Percentiles rank a stretch among this genome's conserved stretches.
phyloP scores from a whole-genome alignment of 2,888 invertebrate genomes.

The Bugulina stolonifera region DNA sequence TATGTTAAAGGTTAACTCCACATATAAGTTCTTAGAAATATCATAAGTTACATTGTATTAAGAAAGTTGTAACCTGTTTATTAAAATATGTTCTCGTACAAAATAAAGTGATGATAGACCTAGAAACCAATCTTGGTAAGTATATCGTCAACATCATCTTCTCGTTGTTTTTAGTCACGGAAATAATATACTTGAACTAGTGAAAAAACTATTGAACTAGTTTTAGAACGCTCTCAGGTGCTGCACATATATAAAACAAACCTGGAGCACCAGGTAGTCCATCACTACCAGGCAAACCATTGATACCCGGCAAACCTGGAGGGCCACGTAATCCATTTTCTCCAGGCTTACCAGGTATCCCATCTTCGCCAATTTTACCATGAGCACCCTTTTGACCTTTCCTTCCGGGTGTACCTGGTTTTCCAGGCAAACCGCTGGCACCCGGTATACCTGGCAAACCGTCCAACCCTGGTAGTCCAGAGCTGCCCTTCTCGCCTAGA shows the following conservation, averaged over 20 bases:
- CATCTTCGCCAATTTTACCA: conserved; percentile 28
- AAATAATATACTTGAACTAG: too few relatives aligned
- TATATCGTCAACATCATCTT: too few relatives aligned
- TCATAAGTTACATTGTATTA: too few relatives aligned
- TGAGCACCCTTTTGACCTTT: neutral
- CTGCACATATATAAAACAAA: neutral
- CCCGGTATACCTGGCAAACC: neutral
- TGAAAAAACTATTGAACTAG: too few relatives aligned
- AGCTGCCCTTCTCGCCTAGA: neutral
- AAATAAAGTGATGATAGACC: too few relatives aligned
- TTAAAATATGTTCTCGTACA: too few relatives aligned
- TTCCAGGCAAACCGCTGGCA: neutral
- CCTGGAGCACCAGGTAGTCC: conserved; percentile 29
- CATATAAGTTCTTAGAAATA: too few relatives aligned
- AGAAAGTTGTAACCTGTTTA: too few relatives aligned
- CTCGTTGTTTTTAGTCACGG: too few relatives aligned
- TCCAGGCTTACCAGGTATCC: conserved; percentile 33
- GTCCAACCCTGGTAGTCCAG: neutral
- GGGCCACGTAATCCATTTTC: conserved; percentile 28
- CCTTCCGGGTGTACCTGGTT: neutral
- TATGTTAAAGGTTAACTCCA: too few relatives aligned
- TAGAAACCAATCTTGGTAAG: too few relatives aligned
- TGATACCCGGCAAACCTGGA: conserved; percentile 27
- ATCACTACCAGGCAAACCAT: conserved; percentile 28
- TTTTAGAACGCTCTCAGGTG: too few relatives aligned